Percentiles rank a stretch among this genome's conserved stretches.
These are phyloP conservation scores for Paracentrotus lividus DNA, from an alignment of 53 echinoderm and acorn worm species.

Conservation along the genomic window DNA sequence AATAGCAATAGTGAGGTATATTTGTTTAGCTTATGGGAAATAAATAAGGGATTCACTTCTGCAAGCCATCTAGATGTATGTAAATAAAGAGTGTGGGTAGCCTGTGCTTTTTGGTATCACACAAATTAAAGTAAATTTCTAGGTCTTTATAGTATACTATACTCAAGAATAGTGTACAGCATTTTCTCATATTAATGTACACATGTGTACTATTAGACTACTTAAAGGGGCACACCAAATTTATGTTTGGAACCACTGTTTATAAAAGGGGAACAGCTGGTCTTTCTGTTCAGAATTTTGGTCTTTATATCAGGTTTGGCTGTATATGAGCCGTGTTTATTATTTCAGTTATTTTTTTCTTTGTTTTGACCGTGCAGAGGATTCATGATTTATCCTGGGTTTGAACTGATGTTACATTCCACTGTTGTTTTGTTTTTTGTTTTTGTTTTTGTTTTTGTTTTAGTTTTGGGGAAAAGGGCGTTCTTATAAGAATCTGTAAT, in stretches of 20 bases:
- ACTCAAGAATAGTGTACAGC: not conserved
- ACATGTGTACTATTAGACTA: not conserved
- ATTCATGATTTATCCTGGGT: not conserved
- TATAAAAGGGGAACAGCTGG: not conserved
- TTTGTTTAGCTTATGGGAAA: no score
- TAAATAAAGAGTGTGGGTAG: not conserved
- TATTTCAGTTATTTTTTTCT: not conserved
- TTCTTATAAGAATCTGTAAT: not conserved
- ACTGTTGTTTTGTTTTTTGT: no score
- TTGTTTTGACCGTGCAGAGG: not conserved
- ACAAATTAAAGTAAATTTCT: not conserved
- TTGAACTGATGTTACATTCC: not conserved
- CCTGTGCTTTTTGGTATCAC: not conserved
- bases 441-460: no score
- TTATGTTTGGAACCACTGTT: not conserved
- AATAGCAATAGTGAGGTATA: no score
- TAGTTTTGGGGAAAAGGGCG: not conserved
- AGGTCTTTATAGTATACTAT: no score
- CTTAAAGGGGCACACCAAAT: no score
- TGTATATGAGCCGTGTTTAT: no score
- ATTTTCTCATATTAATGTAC: not conserved
- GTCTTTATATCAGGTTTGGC: no score
- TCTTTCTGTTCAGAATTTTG: no score
- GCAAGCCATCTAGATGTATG: not conserved
- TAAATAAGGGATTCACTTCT: not conserved